Evolutionary conservation across 2,797 vertebrate genomes (phyloP).

Genomic region (Knipowitschia caucasica): DNA sequence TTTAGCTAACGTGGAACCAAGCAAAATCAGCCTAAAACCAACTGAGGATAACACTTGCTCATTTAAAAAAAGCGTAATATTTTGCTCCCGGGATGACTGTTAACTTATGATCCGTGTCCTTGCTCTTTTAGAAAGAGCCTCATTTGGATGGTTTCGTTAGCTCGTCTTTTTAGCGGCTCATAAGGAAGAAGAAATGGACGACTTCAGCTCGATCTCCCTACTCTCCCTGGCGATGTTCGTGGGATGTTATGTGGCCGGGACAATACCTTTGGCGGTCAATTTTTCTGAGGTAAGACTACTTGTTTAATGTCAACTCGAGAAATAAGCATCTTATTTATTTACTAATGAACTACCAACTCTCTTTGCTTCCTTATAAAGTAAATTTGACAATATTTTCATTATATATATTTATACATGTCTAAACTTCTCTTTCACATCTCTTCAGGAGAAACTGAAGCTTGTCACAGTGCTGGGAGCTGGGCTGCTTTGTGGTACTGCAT

Average conservation of each 20-base stretch:
- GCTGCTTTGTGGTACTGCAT: constrained; percentile 93
- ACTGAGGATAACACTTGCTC: no score
- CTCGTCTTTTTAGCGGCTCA: constrained; percentile 22
- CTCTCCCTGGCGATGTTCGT: constrained; percentile 94
- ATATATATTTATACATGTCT: background rate
- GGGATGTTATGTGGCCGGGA: constrained; percentile 96
- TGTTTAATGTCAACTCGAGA: background rate
- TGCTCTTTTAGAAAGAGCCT: constrained; percentile 5
- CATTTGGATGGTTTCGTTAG: constrained; percentile 32
- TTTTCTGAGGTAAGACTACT: constrained; percentile 95
- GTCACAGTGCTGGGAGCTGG: constrained; percentile 96
- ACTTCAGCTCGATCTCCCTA: constrained; percentile 91
- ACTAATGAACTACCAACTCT: no score
- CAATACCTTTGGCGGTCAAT: constrained; percentile 93
- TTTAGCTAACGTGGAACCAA: constrained; percentile 38
- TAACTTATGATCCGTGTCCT: background rate
- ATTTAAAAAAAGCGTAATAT: no score
- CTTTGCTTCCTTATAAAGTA: no score
- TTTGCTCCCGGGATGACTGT: constrained; percentile 26
- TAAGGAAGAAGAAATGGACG: constrained; percentile 82
- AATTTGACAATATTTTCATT: no score
- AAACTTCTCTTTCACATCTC: background rate
- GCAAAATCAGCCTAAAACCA: background rate
- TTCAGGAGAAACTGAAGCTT: constrained; percentile 91
- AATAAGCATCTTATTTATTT: no score